phyloP scores from a whole-genome alignment of 2,888 invertebrate species.

The Scaptomyza cyrtandrae region DNA sequence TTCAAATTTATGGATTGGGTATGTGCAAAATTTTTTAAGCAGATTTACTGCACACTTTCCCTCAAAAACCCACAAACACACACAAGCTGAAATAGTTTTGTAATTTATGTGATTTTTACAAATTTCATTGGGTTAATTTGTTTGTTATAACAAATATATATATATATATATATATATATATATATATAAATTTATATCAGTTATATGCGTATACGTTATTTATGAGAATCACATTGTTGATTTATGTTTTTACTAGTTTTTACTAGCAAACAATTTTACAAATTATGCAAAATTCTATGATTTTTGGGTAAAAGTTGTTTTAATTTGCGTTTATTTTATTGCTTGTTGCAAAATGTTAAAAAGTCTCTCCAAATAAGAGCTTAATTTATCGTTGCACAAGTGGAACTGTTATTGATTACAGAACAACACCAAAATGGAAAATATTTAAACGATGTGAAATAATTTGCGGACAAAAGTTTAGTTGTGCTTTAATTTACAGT shows the following conservation, averaged over 20 bases:
- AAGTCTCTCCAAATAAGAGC: conserved; percentile 33
- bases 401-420: conserved; percentile 34
- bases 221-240: conserved; percentile 59
- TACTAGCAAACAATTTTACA: conserved; percentile 22
- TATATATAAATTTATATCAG: conserved; percentile 41
- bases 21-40: conserved; percentile 48
- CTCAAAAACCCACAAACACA: background rate
- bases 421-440: background rate
- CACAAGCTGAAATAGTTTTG: conserved; percentile 8
- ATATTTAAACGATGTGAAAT: conserved; percentile 2
- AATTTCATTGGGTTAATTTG: conserved; percentile 74
- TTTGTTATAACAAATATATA: too few species aligned
- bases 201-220: conserved; percentile 52
- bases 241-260: conserved; percentile 47
- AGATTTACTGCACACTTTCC: conserved; percentile 43
- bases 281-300: conserved; percentile 32
- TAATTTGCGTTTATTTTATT: conserved; percentile 19
- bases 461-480: background rate
- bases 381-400: conserved; percentile 38
- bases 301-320: conserved; percentile 23
- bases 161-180: conserved; percentile 24
- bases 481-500: background rate
- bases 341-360: conserved; percentile 19
- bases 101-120: conserved; percentile 67
- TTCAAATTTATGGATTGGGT: conserved; percentile 67